Base-by-base conservation (phyloP, 2,113 vertebrate genomes). In the Neolamprologus cancellatus region DNA sequence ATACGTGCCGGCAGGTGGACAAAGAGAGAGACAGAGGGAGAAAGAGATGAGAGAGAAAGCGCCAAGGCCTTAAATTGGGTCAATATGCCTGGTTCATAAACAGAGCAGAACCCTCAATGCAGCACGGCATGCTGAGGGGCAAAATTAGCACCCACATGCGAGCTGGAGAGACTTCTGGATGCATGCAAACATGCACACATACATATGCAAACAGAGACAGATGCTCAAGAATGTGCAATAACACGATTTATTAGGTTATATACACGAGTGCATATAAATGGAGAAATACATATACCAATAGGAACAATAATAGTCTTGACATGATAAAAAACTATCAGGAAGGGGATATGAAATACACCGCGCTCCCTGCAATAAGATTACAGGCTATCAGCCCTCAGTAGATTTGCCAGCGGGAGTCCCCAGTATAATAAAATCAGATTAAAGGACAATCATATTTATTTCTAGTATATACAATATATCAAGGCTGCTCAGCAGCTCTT, bases 391-490 rank as follows among this genome's bases (percentile, higher is more conserved):
- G 91, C 95, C 95, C 97, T 95, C 93, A 96, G 97, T 97, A 97
- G 97, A 97, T 97, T 98, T 97, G 97, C 98, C 97, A 97, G 96
- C 86, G 97, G 97, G 97, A 97, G 96, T 97, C 97, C 97, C 96
- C 78, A 97, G 97, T 97, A 98, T 98, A 98, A 98, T 98, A 98
- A 98, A 98, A 98, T 97, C 97, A 98, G 97, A 98, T 98, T 98
- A 98, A 97, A 97, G 97, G 95, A 97, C 97, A 97, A 98, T 98
- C 97, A 97, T 97, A 98, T 98, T 98, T 98, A 98, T 97, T 97
- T 98, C 97, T 97, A 97, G 97, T 98, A 97, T 97, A 98, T 97
- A 97, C 97, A 97, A 98, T 98, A 97, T 97, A 96, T 96, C 97
- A 98, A 97, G 96, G 96, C 92, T 93, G 89, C 94, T 94, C 93